Evolutionary conservation across 1,140 invertebrate species (phyloP).

Genomic region (Aplysia californica): DNA sequence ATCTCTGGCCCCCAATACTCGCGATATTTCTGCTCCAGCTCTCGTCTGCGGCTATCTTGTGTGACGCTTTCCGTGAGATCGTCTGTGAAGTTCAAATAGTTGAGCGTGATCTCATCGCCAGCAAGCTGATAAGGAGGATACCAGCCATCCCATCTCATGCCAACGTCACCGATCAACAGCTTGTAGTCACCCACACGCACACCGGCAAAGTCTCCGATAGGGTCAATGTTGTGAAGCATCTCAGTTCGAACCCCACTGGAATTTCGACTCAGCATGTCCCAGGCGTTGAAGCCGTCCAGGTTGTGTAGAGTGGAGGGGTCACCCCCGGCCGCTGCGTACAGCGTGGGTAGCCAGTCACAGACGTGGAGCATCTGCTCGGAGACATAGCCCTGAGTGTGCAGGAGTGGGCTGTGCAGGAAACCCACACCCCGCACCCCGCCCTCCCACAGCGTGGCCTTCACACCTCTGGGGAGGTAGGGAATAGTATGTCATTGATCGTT

Average conservation of each 20-base stretch:
- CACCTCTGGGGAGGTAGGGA: conserved; percentile 64
- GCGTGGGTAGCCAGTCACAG: conserved; percentile 90
- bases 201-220: conserved; percentile 77
- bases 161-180: conserved; percentile 78
- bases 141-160: conserved; percentile 50
- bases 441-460: conserved; percentile 88
- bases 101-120: conserved; percentile 30
- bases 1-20: background rate
- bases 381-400: conserved; percentile 70
- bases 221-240: conserved; percentile 91
- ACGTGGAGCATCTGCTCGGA: conserved; percentile 83
- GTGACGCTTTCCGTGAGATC: background rate
- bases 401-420: conserved; percentile 83
- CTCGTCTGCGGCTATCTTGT: background rate
- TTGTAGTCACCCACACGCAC: conserved; percentile 86
- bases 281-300: conserved; percentile 84
- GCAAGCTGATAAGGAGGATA: conserved; percentile 47
- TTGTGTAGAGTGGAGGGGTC: conserved; percentile 63
- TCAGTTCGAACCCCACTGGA: conserved; percentile 73
- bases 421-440: conserved; percentile 86
- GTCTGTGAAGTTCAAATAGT: conserved; percentile 28
- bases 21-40: background rate
- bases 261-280: conserved; percentile 77
- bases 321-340: conserved; percentile 71
- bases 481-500: too few species aligned